phyloP scores from a whole-genome alignment of 2,797 vertebrate species.

The Phataginus tetradactyla region DNA sequence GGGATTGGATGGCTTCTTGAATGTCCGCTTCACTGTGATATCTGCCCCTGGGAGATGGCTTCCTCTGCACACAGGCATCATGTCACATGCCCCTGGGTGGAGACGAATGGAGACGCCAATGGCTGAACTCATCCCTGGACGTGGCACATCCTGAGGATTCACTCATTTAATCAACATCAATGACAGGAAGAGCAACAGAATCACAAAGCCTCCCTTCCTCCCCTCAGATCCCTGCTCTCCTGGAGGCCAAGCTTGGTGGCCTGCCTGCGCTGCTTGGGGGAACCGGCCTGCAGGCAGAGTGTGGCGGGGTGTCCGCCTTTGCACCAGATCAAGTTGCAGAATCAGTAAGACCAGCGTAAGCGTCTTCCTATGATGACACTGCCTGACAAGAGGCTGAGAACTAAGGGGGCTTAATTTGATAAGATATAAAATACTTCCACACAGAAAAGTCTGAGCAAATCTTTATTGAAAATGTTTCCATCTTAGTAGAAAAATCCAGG shows the following conservation, averaged over 20 bases:
- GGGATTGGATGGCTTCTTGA: background rate
- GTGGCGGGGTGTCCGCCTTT: background rate
- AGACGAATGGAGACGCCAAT: background rate
- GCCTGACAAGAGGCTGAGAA: background rate
- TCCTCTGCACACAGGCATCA: background rate
- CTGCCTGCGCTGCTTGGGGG: background rate
- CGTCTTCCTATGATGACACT: background rate
- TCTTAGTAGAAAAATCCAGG: slow-evolving; percentile 81
- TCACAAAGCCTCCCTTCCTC: background rate
- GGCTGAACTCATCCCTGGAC: background rate
- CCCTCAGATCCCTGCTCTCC: background rate
- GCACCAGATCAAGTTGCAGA: slow-evolving; percentile 38
- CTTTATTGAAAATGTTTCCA: slow-evolving; percentile 83
- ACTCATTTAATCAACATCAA: background rate
- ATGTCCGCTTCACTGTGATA: background rate
- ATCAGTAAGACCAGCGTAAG: slow-evolving; percentile 6
- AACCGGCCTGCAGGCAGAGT: background rate
- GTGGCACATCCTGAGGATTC: background rate
- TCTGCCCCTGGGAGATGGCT: background rate
- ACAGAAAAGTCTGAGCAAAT: slow-evolving; percentile 74
- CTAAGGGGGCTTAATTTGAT: slow-evolving; percentile 17
- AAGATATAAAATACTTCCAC: slow-evolving; percentile 65
- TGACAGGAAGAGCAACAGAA: background rate
- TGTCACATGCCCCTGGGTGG: background rate
- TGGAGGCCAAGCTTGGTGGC: background rate